A percentile compares a stretch with the other conserved stretches of the same genome.
Evolutionary conservation across 2,113 vertebrate genomes (phyloP).

Genomic region (Opisthocomus hoazin): DNA sequence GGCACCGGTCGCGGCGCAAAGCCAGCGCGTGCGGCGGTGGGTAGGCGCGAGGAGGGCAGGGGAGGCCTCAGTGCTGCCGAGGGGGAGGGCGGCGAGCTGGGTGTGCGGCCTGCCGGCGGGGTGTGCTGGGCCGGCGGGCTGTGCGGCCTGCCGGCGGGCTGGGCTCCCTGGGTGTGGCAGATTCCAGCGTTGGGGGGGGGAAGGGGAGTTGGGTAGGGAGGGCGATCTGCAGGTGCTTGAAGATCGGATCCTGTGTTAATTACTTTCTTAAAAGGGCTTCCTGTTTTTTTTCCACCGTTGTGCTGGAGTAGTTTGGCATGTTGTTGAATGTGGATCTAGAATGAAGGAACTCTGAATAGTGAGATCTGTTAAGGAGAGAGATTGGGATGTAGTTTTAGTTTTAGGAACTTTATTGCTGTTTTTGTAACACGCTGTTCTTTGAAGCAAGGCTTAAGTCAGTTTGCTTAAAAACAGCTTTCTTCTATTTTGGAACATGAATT

Average conservation of each 20-base stretch:
- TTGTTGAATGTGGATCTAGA: background rate
- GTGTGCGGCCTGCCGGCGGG: background rate
- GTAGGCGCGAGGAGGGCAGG: background rate
- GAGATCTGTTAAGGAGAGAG: background rate
- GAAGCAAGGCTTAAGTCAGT: background rate
- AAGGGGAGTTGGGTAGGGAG: accelerated
- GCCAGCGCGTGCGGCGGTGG: background rate
- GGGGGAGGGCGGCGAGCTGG: background rate
- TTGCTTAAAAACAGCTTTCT: background rate
- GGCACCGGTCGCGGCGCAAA: accelerated
- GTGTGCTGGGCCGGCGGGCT: background rate
- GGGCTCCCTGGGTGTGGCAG: constrained; percentile 30
- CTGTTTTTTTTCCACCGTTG: background rate
- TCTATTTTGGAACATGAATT: background rate
- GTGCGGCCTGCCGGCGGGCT: background rate
- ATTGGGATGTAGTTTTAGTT: no score
- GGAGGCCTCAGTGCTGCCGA: background rate
- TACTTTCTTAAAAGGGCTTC: background rate
- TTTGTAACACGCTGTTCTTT: background rate
- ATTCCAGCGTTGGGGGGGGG: background rate
- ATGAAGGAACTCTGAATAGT: background rate
- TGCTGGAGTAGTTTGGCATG: background rate
- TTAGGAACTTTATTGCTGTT: background rate
- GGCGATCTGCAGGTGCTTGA: background rate
- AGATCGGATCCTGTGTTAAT: background rate